These are phyloP conservation scores for Riptortus pedestris DNA, from an alignment of 1,140 invertebrate genomes.

Conservation along the genomic window DNA sequence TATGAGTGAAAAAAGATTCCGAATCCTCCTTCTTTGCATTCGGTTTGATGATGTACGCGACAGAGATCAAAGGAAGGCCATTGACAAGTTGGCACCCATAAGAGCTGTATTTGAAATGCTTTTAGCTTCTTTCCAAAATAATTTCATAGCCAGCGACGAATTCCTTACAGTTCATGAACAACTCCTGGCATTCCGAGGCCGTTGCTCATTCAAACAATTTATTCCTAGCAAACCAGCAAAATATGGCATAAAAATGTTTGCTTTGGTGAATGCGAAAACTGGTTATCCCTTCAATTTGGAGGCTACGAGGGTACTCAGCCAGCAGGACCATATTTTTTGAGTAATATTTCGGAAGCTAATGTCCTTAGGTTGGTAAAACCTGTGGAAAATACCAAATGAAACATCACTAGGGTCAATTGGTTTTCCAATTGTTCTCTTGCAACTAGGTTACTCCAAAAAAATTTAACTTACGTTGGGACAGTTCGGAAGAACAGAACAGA, in stretches of 20 bases:
- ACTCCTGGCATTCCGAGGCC: not conserved
- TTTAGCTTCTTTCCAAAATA: too few relatives aligned
- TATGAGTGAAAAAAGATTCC: not conserved
- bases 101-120: not conserved
- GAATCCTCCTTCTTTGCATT: not conserved
- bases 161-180: too few relatives aligned
- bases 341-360: not conserved
- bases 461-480: too few relatives aligned
- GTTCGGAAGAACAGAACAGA: too few relatives aligned
- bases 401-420: not conserved
- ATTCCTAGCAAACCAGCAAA: slow-evolving; percentile 31
- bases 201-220: slow-evolving; percentile 10
- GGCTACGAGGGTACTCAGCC: slow-evolving; percentile 13
- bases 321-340: slow-evolving; percentile 4
- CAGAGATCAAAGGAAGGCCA: not conserved
- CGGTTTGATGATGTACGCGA: not conserved
- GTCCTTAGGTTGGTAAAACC: slow-evolving; percentile 9
- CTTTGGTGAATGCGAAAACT: slow-evolving; percentile 13
- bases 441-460: too few relatives aligned
- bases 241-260: slow-evolving; percentile 34
- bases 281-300: slow-evolving; percentile 11
- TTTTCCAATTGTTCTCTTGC: not conserved
- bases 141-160: too few relatives aligned
- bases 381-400: not conserved
- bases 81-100: not conserved